Conservation (phyloP, 2,797 vertebrate species). For the Necrosyrtes monachus region DNA sequence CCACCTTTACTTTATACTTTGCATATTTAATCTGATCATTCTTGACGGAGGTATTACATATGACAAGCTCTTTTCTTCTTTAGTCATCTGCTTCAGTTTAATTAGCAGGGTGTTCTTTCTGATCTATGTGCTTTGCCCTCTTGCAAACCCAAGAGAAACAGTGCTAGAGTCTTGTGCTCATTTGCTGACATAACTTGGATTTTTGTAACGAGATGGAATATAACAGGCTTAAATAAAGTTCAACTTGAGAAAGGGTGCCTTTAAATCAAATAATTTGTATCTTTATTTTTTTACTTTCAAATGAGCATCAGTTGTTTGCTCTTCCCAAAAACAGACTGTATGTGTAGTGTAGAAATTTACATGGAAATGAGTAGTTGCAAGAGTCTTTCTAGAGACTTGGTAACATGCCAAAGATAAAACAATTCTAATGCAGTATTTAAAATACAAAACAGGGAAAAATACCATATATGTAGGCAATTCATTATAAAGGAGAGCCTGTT, state of each 20-base stretch:
- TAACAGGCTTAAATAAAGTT: slow-evolving; percentile 53
- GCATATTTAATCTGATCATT: slow-evolving; percentile 77
- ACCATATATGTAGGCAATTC: neutral
- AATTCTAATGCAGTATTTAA: neutral
- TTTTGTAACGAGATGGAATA: slow-evolving; percentile 70
- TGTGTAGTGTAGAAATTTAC: neutral
- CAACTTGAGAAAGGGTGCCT: slow-evolving; percentile 35
- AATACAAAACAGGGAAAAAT: neutral
- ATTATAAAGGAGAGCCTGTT: neutral
- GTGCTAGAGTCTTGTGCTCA: slow-evolving; percentile 72
- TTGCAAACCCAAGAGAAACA: slow-evolving; percentile 72
- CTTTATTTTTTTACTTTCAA: slow-evolving; percentile 5
- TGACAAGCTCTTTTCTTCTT: slow-evolving; percentile 74
- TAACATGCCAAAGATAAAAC: neutral
- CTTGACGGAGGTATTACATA: slow-evolving; percentile 66
- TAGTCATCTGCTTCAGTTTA: slow-evolving; percentile 77
- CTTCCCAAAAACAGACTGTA: neutral
- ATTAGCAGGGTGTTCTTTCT: slow-evolving; percentile 79
- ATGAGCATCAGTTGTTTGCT: neutral
- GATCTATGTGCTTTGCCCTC: slow-evolving; percentile 78
- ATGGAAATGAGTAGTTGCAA: neutral
- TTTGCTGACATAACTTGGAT: slow-evolving; percentile 77
- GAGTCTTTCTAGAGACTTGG: neutral
- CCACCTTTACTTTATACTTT: slow-evolving; percentile 75
- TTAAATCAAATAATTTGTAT: slow-evolving; percentile 12